Conservation (phyloP, 2,113 vertebrate species). For the Lampris incognitus region DNA sequence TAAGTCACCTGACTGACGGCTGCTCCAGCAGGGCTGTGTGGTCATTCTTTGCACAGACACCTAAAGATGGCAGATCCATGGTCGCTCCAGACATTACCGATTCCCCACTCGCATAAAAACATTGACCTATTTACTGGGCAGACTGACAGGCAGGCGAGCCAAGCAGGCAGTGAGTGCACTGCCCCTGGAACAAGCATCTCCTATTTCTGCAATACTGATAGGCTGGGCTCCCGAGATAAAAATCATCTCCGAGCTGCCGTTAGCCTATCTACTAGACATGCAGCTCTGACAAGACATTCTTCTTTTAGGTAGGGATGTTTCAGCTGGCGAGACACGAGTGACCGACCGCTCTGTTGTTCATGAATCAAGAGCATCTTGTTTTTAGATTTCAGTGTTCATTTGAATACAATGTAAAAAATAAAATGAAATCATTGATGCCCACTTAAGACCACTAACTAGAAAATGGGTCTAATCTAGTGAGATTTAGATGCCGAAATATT, state of each 20-base stretch:
- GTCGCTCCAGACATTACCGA: conserved; percentile 57
- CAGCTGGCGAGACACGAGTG: neutral
- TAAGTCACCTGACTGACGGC: conserved; percentile 42
- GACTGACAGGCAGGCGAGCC: conserved; percentile 46
- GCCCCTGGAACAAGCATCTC: conserved; percentile 60
- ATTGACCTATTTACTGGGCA: conserved; percentile 76
- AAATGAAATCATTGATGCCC: neutral
- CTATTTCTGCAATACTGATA: conserved; percentile 51
- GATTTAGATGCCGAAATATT: conserved; percentile 21
- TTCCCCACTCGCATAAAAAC: conserved; percentile 66
- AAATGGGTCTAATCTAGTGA: neutral
- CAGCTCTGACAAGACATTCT: neutral
- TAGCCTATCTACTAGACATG: conserved; percentile 12
- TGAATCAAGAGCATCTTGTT: neutral
- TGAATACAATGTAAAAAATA: conserved; percentile 5
- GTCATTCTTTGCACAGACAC: neutral
- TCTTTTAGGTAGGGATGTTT: neutral
- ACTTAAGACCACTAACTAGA: neutral
- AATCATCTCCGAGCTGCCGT: conserved; percentile 8
- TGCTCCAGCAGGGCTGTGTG: conserved; percentile 11
- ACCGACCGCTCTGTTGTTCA: neutral
- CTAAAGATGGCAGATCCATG: conserved; percentile 51
- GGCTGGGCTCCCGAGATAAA: conserved; percentile 30
- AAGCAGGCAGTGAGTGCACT: conserved; percentile 38
- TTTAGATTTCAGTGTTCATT: neutral